phyloP scores from a whole-genome alignment of 2,113 vertebrate genomes.

The Sapayoa aenigma region DNA sequence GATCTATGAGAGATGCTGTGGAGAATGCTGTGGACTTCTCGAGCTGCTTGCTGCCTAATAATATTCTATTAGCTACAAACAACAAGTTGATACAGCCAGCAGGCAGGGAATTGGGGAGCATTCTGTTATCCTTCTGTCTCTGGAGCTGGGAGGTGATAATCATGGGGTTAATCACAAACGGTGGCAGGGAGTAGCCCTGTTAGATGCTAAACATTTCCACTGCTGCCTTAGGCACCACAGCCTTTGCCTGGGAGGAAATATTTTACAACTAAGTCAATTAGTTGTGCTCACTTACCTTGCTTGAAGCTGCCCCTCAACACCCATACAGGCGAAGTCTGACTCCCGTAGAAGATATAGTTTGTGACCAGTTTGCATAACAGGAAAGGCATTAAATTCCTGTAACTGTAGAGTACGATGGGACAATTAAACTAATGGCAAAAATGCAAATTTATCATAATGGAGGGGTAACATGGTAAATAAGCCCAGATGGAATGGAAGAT shows the following conservation, averaged over 20 bases:
- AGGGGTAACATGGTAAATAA: not conserved
- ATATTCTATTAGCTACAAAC: not conserved
- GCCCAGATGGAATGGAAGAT: not conserved
- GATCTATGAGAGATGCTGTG: not conserved
- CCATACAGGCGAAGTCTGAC: not conserved
- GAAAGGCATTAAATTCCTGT: not conserved
- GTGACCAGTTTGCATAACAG: not conserved
- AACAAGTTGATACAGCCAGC: not conserved
- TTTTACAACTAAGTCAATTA: not conserved
- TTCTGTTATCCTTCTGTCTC: not conserved
- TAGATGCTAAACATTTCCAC: not conserved
- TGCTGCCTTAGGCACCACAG: rapidly evolving
- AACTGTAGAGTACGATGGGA: not conserved
- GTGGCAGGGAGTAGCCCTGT: not conserved
- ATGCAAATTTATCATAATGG: not conserved
- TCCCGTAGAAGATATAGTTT: not conserved
- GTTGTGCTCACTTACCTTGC: not conserved
- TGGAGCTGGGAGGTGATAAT: not conserved
- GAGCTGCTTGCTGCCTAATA: not conserved
- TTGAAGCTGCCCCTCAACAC: not conserved
- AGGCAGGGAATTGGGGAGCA: not conserved
- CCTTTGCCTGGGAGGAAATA: not conserved
- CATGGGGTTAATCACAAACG: rapidly evolving
- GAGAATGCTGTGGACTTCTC: not conserved
- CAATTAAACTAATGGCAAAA: not conserved